Conservation (phyloP, 2,113 vertebrate species). For the Rattus norvegicus region DNA sequence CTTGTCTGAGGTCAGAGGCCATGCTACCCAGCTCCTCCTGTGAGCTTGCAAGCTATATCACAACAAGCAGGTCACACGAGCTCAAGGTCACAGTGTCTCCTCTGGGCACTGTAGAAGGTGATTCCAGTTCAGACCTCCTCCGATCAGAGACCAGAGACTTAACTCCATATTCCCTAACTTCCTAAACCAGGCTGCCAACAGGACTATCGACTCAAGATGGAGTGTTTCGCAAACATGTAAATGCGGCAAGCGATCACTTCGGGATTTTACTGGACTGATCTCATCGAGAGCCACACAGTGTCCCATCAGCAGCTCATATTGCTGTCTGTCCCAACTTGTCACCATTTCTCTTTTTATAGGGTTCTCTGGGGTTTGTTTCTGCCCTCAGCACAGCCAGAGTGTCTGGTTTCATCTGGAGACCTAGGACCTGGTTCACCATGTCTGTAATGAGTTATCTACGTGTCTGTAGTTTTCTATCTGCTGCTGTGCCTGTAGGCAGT, state of each 20-base stretch:
- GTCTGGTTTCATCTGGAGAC: not conserved
- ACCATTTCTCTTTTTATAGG: not conserved
- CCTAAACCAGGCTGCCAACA: not conserved
- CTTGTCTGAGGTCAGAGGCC: not conserved
- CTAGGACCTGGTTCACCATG: fast-evolving
- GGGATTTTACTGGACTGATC: not conserved
- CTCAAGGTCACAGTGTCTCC: too few species aligned
- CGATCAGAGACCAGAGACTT: not conserved
- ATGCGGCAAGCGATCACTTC: not conserved
- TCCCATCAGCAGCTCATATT: not conserved
- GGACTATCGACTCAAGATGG: not conserved
- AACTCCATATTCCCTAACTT: fast-evolving
- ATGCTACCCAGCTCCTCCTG: not conserved
- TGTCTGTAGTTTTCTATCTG: not conserved
- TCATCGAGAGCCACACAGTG: not conserved
- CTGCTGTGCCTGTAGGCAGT: fast-evolving
- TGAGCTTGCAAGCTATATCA: not conserved
- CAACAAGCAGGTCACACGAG: not conserved
- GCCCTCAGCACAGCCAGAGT: not conserved
- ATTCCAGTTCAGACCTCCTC: not conserved
- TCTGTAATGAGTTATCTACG: not conserved
- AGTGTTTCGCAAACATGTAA: not conserved
- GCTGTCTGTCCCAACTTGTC: not conserved
- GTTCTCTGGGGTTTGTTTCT: too few species aligned
- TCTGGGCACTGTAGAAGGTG: too few species aligned